Percentiles rank a stretch among this genome's conserved stretches.
phyloP scores from a whole-genome alignment of 2,113 vertebrate genomes.

The Pontoporia blainvillei region DNA sequence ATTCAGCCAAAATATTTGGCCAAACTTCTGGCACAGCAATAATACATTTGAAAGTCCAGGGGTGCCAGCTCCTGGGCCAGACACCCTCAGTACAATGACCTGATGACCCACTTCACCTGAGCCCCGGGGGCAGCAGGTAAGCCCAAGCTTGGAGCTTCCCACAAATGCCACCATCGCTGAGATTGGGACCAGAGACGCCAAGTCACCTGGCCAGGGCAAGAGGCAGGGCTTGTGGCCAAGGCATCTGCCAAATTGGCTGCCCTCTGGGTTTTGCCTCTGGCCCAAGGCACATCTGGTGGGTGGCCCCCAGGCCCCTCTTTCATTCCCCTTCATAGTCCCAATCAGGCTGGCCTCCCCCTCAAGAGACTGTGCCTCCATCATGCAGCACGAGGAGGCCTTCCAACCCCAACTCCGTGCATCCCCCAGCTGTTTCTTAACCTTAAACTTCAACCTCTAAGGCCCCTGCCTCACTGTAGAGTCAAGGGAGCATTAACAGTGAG shows the following conservation, averaged over 20 bases:
- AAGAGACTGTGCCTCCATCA: background rate
- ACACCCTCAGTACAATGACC: too few relatives aligned
- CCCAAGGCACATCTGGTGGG: background rate
- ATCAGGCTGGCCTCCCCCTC: background rate
- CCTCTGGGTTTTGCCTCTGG: background rate
- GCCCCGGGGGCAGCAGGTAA: background rate
- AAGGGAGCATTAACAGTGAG: background rate
- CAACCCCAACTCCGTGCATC: background rate
- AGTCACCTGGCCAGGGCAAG: background rate
- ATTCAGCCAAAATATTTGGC: background rate
- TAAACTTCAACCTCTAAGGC: background rate
- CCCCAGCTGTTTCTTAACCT: background rate
- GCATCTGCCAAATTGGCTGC: background rate
- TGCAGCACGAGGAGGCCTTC: background rate
- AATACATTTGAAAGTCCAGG: fast-evolving
- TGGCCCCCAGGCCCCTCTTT: background rate
- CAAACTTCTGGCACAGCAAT: background rate
- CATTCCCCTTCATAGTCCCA: background rate
- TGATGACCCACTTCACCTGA: background rate
- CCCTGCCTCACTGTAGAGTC: background rate
- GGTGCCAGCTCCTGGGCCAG: background rate
- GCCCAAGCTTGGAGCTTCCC: background rate
- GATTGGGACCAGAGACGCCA: background rate
- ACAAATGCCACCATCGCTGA: fast-evolving
- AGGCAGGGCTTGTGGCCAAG: background rate